These are phyloP conservation scores for Rhinoptilus africanus DNA, from an alignment of 2,113 vertebrate species.

Conservation along the genomic window DNA sequence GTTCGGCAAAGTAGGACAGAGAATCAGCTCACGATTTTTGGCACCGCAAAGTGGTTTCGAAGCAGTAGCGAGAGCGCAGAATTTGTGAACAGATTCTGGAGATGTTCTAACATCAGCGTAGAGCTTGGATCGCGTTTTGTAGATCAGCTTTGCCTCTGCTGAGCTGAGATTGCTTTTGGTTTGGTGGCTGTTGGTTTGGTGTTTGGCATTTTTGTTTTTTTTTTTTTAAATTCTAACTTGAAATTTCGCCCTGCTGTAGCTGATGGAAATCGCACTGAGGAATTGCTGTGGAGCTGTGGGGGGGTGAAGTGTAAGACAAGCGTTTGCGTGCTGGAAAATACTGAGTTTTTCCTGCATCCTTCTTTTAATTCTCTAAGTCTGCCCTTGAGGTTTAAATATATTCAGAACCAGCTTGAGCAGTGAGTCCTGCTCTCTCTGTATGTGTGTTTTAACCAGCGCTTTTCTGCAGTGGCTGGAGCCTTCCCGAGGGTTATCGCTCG, in stretches of 20 bases:
- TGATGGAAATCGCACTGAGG: not conserved
- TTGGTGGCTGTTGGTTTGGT: not conserved
- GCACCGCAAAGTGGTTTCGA: not conserved
- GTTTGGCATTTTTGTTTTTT: no score
- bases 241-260: not conserved
- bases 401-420: not conserved
- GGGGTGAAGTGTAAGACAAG: not conserved
- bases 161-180: not conserved
- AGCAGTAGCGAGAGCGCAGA: not conserved
- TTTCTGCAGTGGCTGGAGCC: not conserved
- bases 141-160: not conserved
- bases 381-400: not conserved
- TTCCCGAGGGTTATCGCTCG: not conserved
- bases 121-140: not conserved
- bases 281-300: not conserved
- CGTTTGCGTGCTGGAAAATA: not conserved
- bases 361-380: not conserved
- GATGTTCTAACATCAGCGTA: not conserved
- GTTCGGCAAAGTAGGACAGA: constrained; percentile 51
- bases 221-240: not conserved
- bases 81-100: constrained; percentile 13
- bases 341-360: not conserved
- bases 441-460: not conserved
- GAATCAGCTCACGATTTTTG: constrained; percentile 52
- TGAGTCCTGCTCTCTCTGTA: not conserved